phyloP scores from a whole-genome alignment of 35 echinoderm and acorn worm genomes.

The Hemicentrotus pulcherrimus region DNA sequence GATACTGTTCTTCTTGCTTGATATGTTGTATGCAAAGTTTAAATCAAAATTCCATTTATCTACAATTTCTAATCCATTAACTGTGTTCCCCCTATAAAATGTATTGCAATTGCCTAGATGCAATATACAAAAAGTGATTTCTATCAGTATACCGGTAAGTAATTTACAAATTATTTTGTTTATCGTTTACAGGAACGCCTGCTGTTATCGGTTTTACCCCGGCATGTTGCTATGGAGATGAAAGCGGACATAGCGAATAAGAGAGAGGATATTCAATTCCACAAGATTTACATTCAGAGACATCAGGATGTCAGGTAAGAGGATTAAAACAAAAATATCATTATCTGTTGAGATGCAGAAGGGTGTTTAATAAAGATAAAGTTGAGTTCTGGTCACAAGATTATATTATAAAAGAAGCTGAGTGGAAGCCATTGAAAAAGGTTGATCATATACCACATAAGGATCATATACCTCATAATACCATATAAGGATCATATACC shows the following conservation, averaged over 20 bases:
- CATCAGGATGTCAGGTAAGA: constrained; percentile 95
- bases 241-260: constrained; percentile 93
- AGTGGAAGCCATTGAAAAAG: too few relatives aligned
- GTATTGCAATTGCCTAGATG: too few relatives aligned
- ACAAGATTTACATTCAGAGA: constrained; percentile 98
- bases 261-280: constrained; percentile 93
- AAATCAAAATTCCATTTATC: too few relatives aligned
- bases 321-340: not conserved
- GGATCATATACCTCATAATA: too few relatives aligned
- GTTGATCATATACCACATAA: too few relatives aligned
- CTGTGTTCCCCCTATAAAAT: too few relatives aligned
- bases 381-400: not conserved
- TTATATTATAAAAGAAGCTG: too few relatives aligned
- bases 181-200: constrained; percentile 68
- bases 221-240: constrained; percentile 99
- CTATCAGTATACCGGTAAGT: not conserved
- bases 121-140: not conserved
- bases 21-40: too few relatives aligned
- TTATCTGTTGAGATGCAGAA: not conserved
- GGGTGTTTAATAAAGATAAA: not conserved
- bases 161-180: not conserved
- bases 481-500: too few relatives aligned
- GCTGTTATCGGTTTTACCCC: constrained; percentile 91
- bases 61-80: not conserved
- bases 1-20: too few relatives aligned